Base-by-base conservation (phyloP, 2,113 vertebrate genomes). In the Corvus cornix region DNA sequence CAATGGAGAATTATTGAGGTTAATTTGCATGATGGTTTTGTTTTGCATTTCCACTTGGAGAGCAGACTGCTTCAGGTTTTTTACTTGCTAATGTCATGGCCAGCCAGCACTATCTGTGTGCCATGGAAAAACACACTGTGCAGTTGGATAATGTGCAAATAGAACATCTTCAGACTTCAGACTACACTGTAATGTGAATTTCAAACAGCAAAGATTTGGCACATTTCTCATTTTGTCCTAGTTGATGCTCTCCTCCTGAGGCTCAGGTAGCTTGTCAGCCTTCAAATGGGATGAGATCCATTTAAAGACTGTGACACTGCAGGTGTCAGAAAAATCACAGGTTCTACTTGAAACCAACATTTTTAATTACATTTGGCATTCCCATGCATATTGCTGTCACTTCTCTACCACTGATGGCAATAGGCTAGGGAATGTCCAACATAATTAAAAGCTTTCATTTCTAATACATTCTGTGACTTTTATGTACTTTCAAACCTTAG, bases 371-470 rank as follows among this genome's bases (percentile, higher is more conserved):
- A 53, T 81, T 95, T 96, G 89, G 83, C 93, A 89, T 93, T 91
- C 96, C 91, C 91, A 52, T 89, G 95, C 76, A 94, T 82, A 96
- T 91, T 87, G 76, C 95, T 96, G 92, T 96, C 96, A 97, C 73
- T 93, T 90, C 95, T 68, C 37, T 79, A 86, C 52, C 35, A 59
- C 81, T 97, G 96, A 98, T 87, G 78, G 95, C 84, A 64, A 87
- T 84, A 94, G 86, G 66, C 87, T 79, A 43, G 90, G 80, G 92
- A 96, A 96, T 81, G 93, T 76, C 95, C 96, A 96, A 94, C 31
- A 88, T 94, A 98, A 98, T 97, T 97, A 97, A 97, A 97, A 94
- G 37, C 79, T 93, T 96, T 95, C 87, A 92, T 96, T 97, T 96
- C 87, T 94, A 96, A 97, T 92, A 84, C 37, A 87, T 77, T 94